Conservation (phyloP, 2,797 vertebrate genomes). For the Clarias fuscus region DNA sequence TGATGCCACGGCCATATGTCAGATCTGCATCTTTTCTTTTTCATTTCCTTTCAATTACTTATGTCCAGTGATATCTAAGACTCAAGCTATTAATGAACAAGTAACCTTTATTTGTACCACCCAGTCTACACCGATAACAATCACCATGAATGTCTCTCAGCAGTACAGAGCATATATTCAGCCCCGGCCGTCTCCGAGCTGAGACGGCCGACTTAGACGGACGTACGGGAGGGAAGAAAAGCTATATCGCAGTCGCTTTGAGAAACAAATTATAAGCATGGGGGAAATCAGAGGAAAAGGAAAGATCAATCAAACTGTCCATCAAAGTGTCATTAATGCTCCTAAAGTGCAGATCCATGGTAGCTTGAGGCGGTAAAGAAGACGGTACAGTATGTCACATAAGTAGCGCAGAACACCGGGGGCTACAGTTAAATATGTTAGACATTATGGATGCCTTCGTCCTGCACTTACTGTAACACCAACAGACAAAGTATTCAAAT, state of each 20-base stretch:
- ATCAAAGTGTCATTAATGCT: slow-evolving; percentile 33
- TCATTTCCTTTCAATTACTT: background rate
- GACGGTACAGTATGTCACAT: slow-evolving; percentile 6
- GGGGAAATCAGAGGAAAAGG: background rate
- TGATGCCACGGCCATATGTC: background rate
- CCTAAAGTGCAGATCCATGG: slow-evolving; percentile 11
- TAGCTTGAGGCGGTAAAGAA: slow-evolving; percentile 10
- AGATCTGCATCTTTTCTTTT: background rate
- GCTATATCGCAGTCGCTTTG: background rate
- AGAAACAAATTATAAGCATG: slow-evolving; percentile 32
- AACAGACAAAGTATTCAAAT: background rate
- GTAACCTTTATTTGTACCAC: slow-evolving; percentile 5
- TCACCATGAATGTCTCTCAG: slow-evolving; percentile 20
- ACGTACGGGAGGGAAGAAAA: background rate
- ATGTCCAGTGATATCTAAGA: background rate
- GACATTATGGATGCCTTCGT: background rate
- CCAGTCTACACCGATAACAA: slow-evolving; percentile 6
- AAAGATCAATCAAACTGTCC: slow-evolving; percentile 45
- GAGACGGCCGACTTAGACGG: slow-evolving; percentile 20
- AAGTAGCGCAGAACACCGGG: slow-evolving; percentile 4
- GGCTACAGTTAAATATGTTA: background rate
- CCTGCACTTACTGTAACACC: background rate
- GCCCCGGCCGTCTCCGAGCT: slow-evolving; percentile 26
- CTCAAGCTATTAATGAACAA: slow-evolving; percentile 1
- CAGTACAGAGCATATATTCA: slow-evolving; percentile 22